Evolutionary conservation across 2,888 invertebrate genomes (phyloP).

Genomic region (Byasa hedistus): DNA sequence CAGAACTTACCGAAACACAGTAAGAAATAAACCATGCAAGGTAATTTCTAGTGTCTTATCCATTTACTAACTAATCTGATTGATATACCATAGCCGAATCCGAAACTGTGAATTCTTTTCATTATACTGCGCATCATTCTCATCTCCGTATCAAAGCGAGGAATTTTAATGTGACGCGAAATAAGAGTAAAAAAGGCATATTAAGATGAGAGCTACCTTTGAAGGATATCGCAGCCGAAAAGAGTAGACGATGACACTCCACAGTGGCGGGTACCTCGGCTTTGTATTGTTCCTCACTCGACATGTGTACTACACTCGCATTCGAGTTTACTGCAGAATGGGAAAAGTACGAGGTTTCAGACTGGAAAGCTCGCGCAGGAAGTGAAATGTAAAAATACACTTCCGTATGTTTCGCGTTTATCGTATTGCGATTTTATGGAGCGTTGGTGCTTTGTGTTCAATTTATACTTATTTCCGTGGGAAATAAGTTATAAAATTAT

Average conservation of each 20-base stretch:
- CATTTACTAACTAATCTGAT: no score
- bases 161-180: slow-evolving; percentile 63
- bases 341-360: slow-evolving; percentile 27
- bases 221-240: slow-evolving; percentile 65
- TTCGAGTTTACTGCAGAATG: slow-evolving; percentile 27
- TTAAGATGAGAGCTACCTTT: slow-evolving; percentile 74
- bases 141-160: background rate
- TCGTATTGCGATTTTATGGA: background rate
- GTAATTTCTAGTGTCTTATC: no score
- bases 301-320: slow-evolving; percentile 25
- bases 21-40: background rate
- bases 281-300: slow-evolving; percentile 27
- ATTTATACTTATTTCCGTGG: no score
- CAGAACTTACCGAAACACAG: background rate
- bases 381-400: slow-evolving; percentile 30
- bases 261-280: slow-evolving; percentile 38
- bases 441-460: background rate
- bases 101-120: background rate
- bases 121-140: background rate
- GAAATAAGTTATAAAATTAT: no score
- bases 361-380: slow-evolving; percentile 20
- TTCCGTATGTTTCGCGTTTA: slow-evolving; percentile 12
- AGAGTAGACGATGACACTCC: slow-evolving; percentile 64
- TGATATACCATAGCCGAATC: background rate
- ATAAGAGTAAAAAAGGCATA: slow-evolving; percentile 75